Evolutionary conservation across 2,113 vertebrate genomes (phyloP).

Genomic region (Donacobius atricapilla): DNA sequence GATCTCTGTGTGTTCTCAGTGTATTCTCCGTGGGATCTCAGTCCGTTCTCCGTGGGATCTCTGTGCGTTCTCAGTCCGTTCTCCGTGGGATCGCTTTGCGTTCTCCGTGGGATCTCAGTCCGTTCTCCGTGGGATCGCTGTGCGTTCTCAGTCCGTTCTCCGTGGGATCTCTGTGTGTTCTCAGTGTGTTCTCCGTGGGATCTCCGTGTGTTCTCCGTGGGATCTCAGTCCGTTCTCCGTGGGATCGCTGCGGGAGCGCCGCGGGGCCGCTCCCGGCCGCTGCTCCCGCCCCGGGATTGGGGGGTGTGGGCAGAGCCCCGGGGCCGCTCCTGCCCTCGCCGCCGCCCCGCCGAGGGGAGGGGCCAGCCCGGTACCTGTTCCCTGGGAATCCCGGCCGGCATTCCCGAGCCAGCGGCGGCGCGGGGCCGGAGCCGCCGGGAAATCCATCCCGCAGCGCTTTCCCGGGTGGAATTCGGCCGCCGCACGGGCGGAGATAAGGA

Average conservation of each 20-base stretch:
- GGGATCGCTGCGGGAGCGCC: no score
- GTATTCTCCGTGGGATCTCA: no score
- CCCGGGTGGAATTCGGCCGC: neutral
- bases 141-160: fast-evolving
- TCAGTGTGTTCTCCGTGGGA: no score
- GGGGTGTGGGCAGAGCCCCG: neutral
- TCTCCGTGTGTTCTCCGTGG: no score
- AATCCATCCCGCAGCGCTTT: neutral
- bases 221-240: no score
- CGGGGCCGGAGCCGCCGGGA: no score
- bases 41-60: neutral
- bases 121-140: no score
- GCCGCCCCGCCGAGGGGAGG: neutral
- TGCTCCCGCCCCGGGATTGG: neutral
- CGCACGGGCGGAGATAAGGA: neutral
- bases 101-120: fast-evolving
- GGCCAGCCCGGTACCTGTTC: neutral
- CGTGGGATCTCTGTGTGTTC: no score
- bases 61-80: neutral
- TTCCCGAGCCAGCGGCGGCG: neutral
- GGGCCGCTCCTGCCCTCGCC: neutral
- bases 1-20: no score
- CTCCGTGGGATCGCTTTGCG: no score
- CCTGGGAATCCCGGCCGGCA: neutral
- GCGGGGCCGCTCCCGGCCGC: neutral